Evolutionary conservation across 1,140 invertebrate genomes (phyloP).

Genomic region (Aphelenchoides besseyi): DNA sequence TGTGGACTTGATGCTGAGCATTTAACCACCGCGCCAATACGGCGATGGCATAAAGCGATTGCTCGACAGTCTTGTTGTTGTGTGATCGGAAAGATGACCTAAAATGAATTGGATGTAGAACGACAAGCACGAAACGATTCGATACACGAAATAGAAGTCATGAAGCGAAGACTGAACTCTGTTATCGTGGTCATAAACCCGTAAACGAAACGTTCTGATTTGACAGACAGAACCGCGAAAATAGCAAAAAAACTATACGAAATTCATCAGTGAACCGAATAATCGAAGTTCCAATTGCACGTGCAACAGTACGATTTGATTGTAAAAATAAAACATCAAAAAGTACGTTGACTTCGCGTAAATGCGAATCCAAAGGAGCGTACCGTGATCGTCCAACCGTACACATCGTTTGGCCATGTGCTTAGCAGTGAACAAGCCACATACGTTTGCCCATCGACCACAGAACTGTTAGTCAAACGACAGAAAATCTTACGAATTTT

Average conservation of each 20-base stretch:
- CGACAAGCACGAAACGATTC: constrained; percentile 1
- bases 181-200: no score
- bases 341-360: no score
- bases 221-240: no score
- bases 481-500: background rate
- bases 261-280: background rate
- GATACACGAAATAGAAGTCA: background rate
- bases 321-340: no score
- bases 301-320: no score
- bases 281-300: background rate
- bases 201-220: no score
- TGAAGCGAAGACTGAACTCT: no score
- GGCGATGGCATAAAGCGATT: constrained; percentile 2
- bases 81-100: background rate
- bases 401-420: background rate
- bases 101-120: background rate
- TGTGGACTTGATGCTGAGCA: background rate
- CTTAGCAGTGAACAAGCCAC: background rate
- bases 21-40: constrained; percentile 6
- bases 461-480: no score
- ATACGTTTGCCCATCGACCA: background rate
- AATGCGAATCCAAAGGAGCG: background rate
- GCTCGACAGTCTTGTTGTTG: background rate
- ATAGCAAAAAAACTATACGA: no score
- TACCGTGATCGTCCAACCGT: background rate